Base-by-base conservation (phyloP, 2,797 vertebrate species). In the Heterohyrax brucei region DNA sequence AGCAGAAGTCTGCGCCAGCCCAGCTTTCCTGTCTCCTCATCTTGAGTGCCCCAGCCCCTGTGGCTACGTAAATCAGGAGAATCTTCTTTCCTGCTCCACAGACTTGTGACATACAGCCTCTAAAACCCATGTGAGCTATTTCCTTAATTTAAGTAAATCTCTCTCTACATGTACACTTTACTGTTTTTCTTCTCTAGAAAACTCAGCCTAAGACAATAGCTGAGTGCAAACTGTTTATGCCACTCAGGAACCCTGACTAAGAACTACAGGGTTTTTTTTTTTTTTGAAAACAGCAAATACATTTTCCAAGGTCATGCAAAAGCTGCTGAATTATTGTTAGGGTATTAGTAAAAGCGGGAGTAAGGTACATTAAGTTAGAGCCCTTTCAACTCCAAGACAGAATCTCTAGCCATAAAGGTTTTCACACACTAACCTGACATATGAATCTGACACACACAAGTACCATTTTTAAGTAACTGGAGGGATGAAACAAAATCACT, bases 401-500 rank as follows among this genome's bases (percentile, higher is more conserved):
- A 92, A 93, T 84, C 21, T 19, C 28, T 16, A 94, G 14, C 89
- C 48, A 66, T 68, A 30, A 94, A 93, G 33, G 28, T 7, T 70
- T 93, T 93, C 81, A 95, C 10, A 91, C 33, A 94, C 16, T 66
- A 76, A 76, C 26, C 64, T 13, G 50, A 89, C 33, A 88, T 10
- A 87, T 22, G 82, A 87, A 93, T 30, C 24, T 77, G 62, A 79
- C 8, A 90, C 30, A 53, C 8, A 26, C 3, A 79, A 95, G 66
- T 62, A 91, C 19, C 26, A 89, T 82, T 95, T 93, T 62, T 84
- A 96, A 84, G 56, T 75, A 87, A 95, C 33, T 76, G 2, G 92
- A 78, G 46, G 39, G 13, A 78, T 89, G 39, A 89, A 96, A 96
- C 48, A 96, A 93, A 85, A 91, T 59, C 33, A 93, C 18, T 78